A percentile compares a stretch with the other conserved stretches of the same genome.
Evolutionary conservation across 2,888 invertebrate genomes (phyloP).

Genomic region (Thysanoteuthis rhombus): DNA sequence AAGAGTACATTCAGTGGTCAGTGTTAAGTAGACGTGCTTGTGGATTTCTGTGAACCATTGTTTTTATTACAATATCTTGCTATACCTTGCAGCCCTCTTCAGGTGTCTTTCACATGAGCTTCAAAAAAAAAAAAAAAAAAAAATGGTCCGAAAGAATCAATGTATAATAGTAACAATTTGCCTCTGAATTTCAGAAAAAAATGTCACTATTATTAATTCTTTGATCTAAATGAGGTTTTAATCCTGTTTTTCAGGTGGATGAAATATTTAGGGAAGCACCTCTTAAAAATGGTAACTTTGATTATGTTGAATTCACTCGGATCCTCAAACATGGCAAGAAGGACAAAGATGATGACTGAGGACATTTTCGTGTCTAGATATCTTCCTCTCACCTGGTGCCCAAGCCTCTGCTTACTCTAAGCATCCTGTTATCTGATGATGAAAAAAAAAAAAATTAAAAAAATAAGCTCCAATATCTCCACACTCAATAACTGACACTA

Average conservation of each 20-base stretch:
- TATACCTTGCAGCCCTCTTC: too few relatives aligned
- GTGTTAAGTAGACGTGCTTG: too few relatives aligned
- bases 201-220: too few relatives aligned
- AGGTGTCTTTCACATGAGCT: too few relatives aligned
- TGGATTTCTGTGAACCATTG: too few relatives aligned
- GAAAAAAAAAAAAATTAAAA: background rate
- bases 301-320: conserved; percentile 97
- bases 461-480: background rate
- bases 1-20: too few relatives aligned
- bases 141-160: too few relatives aligned
- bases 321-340: conserved; percentile 99
- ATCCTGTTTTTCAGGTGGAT: conserved; percentile 76
- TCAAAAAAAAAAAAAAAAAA: too few relatives aligned
- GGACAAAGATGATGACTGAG: conserved; percentile 71
- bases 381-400: conserved; percentile 23
- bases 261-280: conserved; percentile 99
- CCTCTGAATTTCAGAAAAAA: too few relatives aligned
- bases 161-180: too few relatives aligned
- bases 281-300: conserved; percentile 89
- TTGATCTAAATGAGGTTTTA: background rate
- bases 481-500: background rate
- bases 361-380: background rate
- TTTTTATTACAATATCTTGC: too few relatives aligned
- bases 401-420: conserved; percentile 23
- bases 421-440: conserved; percentile 22